Evolutionary conservation across 2,888 invertebrate genomes (phyloP).

Genomic region (Agrochola lychnidis): DNA sequence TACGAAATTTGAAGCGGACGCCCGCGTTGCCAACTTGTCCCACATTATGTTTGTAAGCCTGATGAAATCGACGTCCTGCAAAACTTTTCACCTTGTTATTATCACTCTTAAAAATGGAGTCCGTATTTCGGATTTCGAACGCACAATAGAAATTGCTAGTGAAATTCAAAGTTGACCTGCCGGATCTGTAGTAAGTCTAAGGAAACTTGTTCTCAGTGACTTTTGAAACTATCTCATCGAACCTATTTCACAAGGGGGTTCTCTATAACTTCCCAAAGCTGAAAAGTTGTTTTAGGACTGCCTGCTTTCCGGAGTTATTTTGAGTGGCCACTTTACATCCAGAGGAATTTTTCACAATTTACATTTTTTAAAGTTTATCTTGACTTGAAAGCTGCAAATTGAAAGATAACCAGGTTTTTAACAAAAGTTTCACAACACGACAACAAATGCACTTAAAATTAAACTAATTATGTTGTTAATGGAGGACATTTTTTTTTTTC

Average conservation of each 20-base stretch:
- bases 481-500: no score
- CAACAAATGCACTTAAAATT: background rate
- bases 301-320: conserved; percentile 60
- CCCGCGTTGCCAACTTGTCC: conserved; percentile 75
- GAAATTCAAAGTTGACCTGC: conserved; percentile 66
- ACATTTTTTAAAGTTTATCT: conserved; percentile 16
- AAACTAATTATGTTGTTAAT: background rate
- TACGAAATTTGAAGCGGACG: conserved; percentile 85
- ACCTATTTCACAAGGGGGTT: conserved; percentile 77
- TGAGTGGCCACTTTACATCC: conserved; percentile 68
- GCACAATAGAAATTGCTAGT: conserved; percentile 74
- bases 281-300: conserved; percentile 77
- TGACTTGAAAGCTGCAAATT: background rate
- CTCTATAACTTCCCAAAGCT: conserved; percentile 76
- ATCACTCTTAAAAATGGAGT: conserved; percentile 72
- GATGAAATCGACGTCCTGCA: conserved; percentile 78
- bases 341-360: conserved; percentile 31
- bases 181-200: conserved; percentile 57
- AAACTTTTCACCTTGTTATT: conserved; percentile 81
- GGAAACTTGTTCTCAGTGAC: conserved; percentile 74
- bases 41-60: conserved; percentile 84
- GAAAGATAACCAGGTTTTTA: background rate
- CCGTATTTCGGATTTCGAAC: conserved; percentile 63
- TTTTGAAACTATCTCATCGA: conserved; percentile 79
- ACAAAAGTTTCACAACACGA: background rate